Evolutionary conservation across 1,140 invertebrate genomes (phyloP), one percentile per base, ranked within the genome.

Genomic region (Drosophila erecta): DNA sequence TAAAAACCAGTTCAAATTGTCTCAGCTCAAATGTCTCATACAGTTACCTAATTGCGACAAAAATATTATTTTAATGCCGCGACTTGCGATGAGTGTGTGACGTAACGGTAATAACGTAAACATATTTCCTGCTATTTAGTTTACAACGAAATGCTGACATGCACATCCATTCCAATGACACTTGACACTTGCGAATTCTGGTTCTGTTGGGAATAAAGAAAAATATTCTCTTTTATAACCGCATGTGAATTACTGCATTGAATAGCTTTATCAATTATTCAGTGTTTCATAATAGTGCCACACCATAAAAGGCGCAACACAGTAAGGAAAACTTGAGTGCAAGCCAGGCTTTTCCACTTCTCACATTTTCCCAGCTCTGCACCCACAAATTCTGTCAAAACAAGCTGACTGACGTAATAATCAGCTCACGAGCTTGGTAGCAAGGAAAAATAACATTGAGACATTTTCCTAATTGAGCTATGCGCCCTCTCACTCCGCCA

Each of bases 401-500:
- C 46, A 64, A 64, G 69, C 64, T 20, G 12, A 64, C 51, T 85
- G 81, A 85, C 74, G 81, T 78, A 85, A 85, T 85, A 76, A 60
- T 53, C 65, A 75, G 53, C 65, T 38, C 49, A 17, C 38, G 15
- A 4, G 15, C 17, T n/a, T 12, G 15, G 12, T 56, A 12, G 20
- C 62, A 47, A 69, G 41, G 20, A 70, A 54, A 37, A 33, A 33
- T 17, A 40, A 67, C 30, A 65, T 65, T 55, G 22, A 69, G 41
- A 70, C 51, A 70, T 69, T 47, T 70, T 56, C 66, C 62, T 70
- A 70, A 70, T 70, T 70, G 64, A 70, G 66, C 56, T 69, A 67
- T 49, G 44, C 6, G 24, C 33, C 49, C 49, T 37, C 49, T 66
- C 37, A 20, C 65, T 67, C 12, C 4, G 37, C 17, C 8, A 17